phyloP scores from a whole-genome alignment of 2,113 vertebrate genomes.

The Noturus placidus region DNA sequence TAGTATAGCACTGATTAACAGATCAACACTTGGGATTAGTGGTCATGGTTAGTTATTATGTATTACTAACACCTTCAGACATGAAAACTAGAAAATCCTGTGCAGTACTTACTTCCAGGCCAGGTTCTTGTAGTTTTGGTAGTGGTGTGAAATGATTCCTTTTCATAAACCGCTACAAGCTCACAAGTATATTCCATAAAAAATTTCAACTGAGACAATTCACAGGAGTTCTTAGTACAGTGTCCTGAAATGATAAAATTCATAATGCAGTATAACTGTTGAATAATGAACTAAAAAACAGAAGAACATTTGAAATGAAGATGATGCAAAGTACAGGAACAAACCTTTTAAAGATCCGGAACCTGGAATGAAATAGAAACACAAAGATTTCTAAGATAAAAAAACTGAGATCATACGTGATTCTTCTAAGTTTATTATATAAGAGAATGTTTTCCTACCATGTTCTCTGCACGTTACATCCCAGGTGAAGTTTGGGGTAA shows the following conservation, averaged over 20 bases:
- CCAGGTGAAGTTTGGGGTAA: too few relatives aligned
- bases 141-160: accelerated
- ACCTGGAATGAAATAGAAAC: neutral
- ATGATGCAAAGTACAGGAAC: neutral
- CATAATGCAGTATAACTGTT: neutral
- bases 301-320: neutral
- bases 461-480: too few relatives aligned
- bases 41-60: neutral
- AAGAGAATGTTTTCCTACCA: neutral
- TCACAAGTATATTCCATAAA: too few relatives aligned
- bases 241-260: neutral
- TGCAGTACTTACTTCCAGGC: conserved; percentile 68
- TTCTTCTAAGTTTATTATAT: neutral
- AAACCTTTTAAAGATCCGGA: neutral
- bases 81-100: neutral
- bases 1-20: neutral
- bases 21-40: too few relatives aligned
- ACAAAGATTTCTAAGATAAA: neutral
- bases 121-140: conserved; percentile 49
- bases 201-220: too few relatives aligned
- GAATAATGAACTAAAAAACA: neutral
- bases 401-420: neutral
- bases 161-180: neutral
- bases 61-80: neutral
- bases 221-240: neutral